A percentile compares a stretch with the other conserved stretches of the same genome.
phyloP scores from a whole-genome alignment of 2,797 vertebrate genomes.

The Falco cherrug region DNA sequence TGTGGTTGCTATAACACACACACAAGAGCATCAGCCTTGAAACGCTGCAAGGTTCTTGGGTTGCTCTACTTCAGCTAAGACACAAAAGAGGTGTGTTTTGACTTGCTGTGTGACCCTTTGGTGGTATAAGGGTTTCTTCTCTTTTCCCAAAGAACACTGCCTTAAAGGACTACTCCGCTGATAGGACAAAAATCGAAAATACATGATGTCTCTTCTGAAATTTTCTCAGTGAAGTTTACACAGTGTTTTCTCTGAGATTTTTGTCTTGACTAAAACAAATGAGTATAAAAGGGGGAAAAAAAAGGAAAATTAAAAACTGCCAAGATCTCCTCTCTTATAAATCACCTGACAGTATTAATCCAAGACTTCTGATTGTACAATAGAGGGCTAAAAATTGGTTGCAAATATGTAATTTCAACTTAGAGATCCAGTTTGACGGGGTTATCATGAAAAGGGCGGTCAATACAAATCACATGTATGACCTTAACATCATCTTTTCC shows the following conservation, averaged over 20 bases:
- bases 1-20: background rate
- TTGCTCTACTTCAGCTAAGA: slow-evolving; percentile 25
- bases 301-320: background rate
- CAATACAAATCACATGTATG: background rate
- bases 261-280: background rate
- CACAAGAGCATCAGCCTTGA: background rate
- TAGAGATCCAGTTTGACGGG: background rate
- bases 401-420: background rate
- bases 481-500: background rate
- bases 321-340: background rate
- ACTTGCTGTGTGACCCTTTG: background rate
- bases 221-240: background rate
- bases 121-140: background rate
- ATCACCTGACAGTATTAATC: background rate
- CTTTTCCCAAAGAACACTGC: background rate
- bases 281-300: rapidly evolving
- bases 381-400: background rate
- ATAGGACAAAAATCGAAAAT: slow-evolving; percentile 9
- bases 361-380: background rate
- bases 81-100: background rate
- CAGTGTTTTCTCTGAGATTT: background rate
- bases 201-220: background rate
- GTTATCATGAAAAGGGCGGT: background rate
- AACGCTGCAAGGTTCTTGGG: background rate
- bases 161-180: background rate